phyloP scores from a whole-genome alignment of 2,888 invertebrate genomes.

The Andrena marginata region DNA sequence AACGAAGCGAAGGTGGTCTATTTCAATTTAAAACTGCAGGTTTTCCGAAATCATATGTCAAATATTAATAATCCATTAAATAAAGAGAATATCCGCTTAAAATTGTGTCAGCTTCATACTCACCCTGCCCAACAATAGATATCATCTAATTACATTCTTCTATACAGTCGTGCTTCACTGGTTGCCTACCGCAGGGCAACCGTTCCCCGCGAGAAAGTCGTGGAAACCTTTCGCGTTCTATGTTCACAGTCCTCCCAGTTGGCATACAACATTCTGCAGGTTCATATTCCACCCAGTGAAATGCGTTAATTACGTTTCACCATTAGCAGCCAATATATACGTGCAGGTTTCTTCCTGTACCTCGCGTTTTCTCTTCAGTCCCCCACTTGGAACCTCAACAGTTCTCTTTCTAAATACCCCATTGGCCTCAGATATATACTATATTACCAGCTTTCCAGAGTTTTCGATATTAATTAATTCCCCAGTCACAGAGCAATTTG shows the following conservation, averaged over 20 bases:
- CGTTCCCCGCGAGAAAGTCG: constrained; percentile 36
- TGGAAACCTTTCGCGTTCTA: constrained; percentile 26
- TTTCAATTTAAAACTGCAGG: no score
- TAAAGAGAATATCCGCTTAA: no score
- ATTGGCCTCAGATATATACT: not conserved
- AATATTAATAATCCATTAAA: no score
- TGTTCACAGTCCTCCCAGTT: not conserved
- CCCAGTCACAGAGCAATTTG: no score
- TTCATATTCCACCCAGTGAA: constrained; percentile 3
- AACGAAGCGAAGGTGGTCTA: no score
- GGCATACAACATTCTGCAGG: not conserved
- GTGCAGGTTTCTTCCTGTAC: not conserved
- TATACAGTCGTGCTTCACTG: not conserved
- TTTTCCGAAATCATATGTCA: no score
- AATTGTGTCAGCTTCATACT: no score
- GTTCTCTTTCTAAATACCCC: no score
- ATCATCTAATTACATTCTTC: no score
- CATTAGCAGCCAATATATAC: not conserved
- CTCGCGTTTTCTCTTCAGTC: not conserved
- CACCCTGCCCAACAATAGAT: no score
- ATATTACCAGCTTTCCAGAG: not conserved
- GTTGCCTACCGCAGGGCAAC: not conserved
- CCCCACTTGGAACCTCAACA: not conserved
- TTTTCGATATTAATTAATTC: not conserved
- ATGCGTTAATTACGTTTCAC: constrained; percentile 27